Percentiles rank a stretch among this genome's conserved stretches.
Evolutionary conservation across 2,888 invertebrate genomes (phyloP).

Genomic region (Cheilosia variabilis): DNA sequence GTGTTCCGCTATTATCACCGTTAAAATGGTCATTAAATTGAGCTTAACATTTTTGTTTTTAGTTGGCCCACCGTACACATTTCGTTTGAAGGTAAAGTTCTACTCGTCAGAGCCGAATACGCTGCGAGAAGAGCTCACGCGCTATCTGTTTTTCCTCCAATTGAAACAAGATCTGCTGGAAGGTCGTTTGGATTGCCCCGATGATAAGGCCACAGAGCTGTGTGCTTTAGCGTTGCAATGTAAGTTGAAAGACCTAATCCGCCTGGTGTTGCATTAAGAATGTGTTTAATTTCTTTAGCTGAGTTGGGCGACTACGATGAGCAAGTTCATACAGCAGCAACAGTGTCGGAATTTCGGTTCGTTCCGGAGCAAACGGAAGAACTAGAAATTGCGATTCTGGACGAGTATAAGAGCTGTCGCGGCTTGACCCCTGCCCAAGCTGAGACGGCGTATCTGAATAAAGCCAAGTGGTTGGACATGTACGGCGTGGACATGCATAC

Average conservation of each 20-base stretch:
- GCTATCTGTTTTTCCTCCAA: slow-evolving; percentile 99
- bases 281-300: slow-evolving; percentile 85
- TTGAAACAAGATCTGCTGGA: slow-evolving; percentile 97
- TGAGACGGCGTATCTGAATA: slow-evolving; percentile 96
- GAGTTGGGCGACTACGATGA: slow-evolving; percentile 99
- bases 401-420: slow-evolving; percentile 93
- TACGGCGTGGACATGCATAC: slow-evolving; percentile 99
- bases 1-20: slow-evolving; percentile 82
- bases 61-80: slow-evolving; percentile 99
- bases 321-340: slow-evolving; percentile 95
- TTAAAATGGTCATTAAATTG: slow-evolving; percentile 35
- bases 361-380: slow-evolving; percentile 98
- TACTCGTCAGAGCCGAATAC: slow-evolving; percentile 99
- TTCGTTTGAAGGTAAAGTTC: slow-evolving; percentile 98
- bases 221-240: slow-evolving; percentile 97
- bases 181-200: slow-evolving; percentile 95
- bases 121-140: slow-evolving; percentile 97
- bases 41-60: slow-evolving; percentile 78
- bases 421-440: slow-evolving; percentile 97
- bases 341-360: slow-evolving; percentile 99
- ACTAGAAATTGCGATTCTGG: slow-evolving; percentile 96
- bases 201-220: slow-evolving; percentile 94
- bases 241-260: slow-evolving; percentile 84
- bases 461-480: slow-evolving; percentile 99
- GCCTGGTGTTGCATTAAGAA: neutral